Evolutionary conservation across 2,888 invertebrate genomes (phyloP).

Genomic region (Penaeus monodon): DNA sequence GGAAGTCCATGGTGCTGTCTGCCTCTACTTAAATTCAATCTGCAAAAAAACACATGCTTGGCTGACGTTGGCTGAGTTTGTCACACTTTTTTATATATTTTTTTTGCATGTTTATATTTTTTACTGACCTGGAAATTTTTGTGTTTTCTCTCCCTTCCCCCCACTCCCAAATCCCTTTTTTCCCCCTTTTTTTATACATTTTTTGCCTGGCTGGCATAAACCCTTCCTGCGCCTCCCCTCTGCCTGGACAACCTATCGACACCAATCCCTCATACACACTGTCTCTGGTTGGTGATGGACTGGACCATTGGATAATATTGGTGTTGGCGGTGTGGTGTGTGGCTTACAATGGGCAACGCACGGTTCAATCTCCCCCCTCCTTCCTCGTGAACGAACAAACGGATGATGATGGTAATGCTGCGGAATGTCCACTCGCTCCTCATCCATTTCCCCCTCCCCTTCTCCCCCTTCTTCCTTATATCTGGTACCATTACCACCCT

Average conservation of each 20-base stretch:
- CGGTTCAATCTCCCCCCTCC: no score
- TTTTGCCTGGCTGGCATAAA: background rate
- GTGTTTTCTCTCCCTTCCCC: slow-evolving; percentile 47
- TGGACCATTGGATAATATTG: slow-evolving; percentile 1
- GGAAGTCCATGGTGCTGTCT: no score
- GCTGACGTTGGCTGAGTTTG: slow-evolving; percentile 27
- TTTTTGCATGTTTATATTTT: slow-evolving; percentile 48
- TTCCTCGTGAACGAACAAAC: no score
- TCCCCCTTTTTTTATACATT: background rate
- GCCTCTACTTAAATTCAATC: no score
- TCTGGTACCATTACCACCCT: no score
- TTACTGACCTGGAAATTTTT: slow-evolving; percentile 56
- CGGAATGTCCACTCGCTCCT: no score
- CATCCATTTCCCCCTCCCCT: no score
- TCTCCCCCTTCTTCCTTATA: no score
- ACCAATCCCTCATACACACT: background rate
- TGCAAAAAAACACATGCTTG: slow-evolving; percentile 16
- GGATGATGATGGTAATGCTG: no score
- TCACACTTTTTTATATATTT: slow-evolving; percentile 9
- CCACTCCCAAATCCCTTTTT: slow-evolving; percentile 10
- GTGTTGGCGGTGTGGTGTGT: no score
- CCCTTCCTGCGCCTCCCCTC: background rate
- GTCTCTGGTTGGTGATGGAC: slow-evolving; percentile 36
- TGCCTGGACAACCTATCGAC: background rate
- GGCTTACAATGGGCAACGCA: no score